These are phyloP conservation scores for Doris montereyensis DNA, from an alignment of 2,888 invertebrate genomes.

Conservation along the genomic window DNA sequence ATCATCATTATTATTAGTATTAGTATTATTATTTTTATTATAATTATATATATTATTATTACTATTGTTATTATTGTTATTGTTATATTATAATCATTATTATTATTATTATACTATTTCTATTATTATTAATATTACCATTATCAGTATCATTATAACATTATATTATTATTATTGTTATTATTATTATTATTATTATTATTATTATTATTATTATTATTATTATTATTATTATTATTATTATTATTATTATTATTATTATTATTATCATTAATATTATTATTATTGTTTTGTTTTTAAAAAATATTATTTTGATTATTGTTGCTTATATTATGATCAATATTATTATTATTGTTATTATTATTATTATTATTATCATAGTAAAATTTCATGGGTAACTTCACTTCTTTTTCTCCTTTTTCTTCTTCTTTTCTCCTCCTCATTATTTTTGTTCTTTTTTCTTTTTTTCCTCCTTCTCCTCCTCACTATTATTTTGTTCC, in stretches of 20 bases:
- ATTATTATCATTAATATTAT: neutral
- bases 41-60: neutral
- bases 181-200: neutral
- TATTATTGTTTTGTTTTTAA: constrained; percentile 44
- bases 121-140: neutral
- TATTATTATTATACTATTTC: neutral
- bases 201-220: neutral
- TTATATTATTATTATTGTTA: neutral
- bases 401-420: no score
- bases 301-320: constrained; percentile 76
- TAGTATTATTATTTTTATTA: no score
- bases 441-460: no score
- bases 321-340: no score
- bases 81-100: neutral
- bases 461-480: no score
- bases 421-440: no score
- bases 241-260: neutral
- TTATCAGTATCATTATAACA: neutral
- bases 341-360: no score
- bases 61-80: constrained; percentile 15
- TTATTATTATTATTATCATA: no score
- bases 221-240: neutral
- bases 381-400: no score
- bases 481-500: no score
- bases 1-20: no score